Base-by-base conservation (phyloP, 2,888 invertebrate genomes). In the Dendrolimus pini region DNA sequence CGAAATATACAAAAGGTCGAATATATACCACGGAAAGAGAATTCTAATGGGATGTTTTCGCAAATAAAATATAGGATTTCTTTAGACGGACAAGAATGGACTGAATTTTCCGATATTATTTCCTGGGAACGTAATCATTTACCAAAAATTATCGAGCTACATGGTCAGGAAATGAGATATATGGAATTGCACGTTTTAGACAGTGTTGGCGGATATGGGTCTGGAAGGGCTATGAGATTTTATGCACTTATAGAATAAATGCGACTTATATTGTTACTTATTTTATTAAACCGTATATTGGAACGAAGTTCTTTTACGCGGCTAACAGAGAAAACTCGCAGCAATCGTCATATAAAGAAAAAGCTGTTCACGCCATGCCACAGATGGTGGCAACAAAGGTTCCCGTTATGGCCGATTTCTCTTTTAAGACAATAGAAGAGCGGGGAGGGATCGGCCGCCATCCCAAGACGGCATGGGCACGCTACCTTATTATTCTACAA, bases 31-130 rank as follows among this genome's bases (percentile, higher is more conserved):
- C 74, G 85, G 2, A 14, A 14, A 14, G 68, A 72, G 10, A 82
- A 85, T 57, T 83, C 78, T 1, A 85, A 85, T 61, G 87, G 88
- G 0, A 87, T 83, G 7, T 72, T 89, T 55, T 60, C 82, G 18
- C 66, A 74, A 59, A 53, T 85, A 1, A 72, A 80, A 62, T 85
- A 83, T 61, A 75, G 71, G 57, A 65, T 66, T 61, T 86, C 85
- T 0, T 55, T 58, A 1, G 77, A 87, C 57, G 77, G 74, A 9
- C 62, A 63, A 13, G 56, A 64, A 9, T 88, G 86, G 87, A 79
- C 71, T 60, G 56, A 66, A 0, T 59, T 69, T 54, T 78, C 82
- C 7, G 69, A 74, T 9, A 61, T 64, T 10, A 65, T 80, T 3
- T 47, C 59, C 14, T 86, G 83, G 72, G 62, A 68, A 10, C 55